Evolutionary conservation across 2,888 invertebrate species (phyloP).

Genomic region (Microctonus brassicae): DNA sequence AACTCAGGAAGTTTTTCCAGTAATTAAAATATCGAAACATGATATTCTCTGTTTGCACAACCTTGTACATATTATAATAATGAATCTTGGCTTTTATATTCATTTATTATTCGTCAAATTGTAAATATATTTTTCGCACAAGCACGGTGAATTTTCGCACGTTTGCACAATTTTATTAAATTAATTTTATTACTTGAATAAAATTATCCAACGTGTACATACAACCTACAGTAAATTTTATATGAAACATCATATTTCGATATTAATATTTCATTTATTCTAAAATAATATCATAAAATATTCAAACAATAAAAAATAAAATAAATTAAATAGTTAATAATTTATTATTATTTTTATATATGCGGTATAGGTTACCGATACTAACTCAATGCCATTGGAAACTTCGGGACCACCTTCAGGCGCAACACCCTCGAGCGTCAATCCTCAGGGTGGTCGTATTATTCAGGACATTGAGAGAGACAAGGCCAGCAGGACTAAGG

Average conservation of each 20-base stretch:
- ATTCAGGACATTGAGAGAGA: constrained; percentile 60
- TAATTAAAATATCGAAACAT: constrained; percentile 47
- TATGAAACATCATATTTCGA: constrained; percentile 6
- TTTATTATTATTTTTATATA: not conserved
- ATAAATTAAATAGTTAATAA: not conserved
- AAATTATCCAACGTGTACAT: constrained; percentile 32
- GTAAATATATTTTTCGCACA: constrained; percentile 40
- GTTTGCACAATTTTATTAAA: constrained; percentile 34
- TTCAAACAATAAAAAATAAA: constrained; percentile 8
- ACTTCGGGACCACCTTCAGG: constrained; percentile 49
- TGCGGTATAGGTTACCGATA: constrained; percentile 34
- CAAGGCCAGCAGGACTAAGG: constrained; percentile 60
- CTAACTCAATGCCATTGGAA: constrained; percentile 28
- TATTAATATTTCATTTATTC: constrained; percentile 4
- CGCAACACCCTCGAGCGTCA: constrained; percentile 54
- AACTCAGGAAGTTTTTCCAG: constrained; percentile 12
- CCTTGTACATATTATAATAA: constrained; percentile 34
- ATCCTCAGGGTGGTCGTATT: constrained; percentile 61
- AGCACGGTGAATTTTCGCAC: constrained; percentile 46
- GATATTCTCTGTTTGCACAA: constrained; percentile 40
- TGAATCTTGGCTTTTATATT: constrained; percentile 18
- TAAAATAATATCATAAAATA: constrained; percentile 9
- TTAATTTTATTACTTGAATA: constrained; percentile 31
- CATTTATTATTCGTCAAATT: constrained; percentile 34
- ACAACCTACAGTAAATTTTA: constrained; percentile 21